Conservation (phyloP, 2,888 invertebrate species). For the Dendrolimus houi region DNA sequence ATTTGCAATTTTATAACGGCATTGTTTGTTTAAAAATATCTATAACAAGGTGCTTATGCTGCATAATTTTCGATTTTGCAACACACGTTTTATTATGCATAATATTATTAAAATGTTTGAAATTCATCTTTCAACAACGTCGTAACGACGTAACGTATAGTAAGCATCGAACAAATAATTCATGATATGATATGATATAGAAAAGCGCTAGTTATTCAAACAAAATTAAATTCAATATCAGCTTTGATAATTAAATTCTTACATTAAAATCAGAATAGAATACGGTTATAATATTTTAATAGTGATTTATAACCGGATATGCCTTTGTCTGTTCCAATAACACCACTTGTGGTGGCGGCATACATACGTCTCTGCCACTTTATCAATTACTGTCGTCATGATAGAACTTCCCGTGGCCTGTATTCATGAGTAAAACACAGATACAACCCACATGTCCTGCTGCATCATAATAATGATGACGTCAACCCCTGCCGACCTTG, state of each 20-base stretch:
- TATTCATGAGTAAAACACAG: slow-evolving; percentile 16
- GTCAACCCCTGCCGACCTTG: slow-evolving; percentile 55
- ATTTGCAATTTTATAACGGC: slow-evolving; percentile 39
- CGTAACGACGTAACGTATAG: no score
- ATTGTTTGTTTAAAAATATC: slow-evolving; percentile 32
- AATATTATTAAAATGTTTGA: no score
- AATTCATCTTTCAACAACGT: no score
- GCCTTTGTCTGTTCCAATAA: slow-evolving; percentile 24
- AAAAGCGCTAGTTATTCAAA: no score
- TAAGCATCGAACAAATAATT: no score
- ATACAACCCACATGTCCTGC: slow-evolving; percentile 50
- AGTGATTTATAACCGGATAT: slow-evolving; percentile 36
- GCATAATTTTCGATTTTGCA: no score
- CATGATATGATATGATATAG: no score
- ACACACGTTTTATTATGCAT: no score
- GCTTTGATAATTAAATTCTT: no score
- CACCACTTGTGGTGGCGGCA: slow-evolving; percentile 12
- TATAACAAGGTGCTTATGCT: slow-evolving; percentile 9
- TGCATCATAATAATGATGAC: slow-evolving; percentile 53
- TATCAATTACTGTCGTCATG: slow-evolving; percentile 43
- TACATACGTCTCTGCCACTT: slow-evolving; percentile 38
- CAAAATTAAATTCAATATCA: no score
- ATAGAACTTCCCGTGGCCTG: slow-evolving; percentile 36
- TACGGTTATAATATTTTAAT: no score
- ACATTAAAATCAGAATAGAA: no score